Conservation (phyloP, 2,888 invertebrate species). For the Chrysolina oricalcia region DNA sequence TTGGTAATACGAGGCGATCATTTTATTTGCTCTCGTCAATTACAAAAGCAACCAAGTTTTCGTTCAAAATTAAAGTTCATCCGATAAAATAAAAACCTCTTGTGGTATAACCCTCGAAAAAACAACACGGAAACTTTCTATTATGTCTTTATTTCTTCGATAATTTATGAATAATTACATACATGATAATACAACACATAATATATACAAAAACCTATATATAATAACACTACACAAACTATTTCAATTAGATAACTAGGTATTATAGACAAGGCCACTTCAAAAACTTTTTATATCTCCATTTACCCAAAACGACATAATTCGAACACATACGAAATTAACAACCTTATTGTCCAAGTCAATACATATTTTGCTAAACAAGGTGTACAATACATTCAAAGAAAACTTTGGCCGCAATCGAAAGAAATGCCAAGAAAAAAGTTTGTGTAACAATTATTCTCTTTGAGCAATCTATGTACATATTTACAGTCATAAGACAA, state of each 20-base stretch:
- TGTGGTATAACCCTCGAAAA: neutral
- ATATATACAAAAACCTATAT: conserved; percentile 60
- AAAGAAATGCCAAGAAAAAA: conserved; percentile 39
- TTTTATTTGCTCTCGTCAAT: too few species aligned
- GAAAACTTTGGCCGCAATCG: conserved; percentile 44
- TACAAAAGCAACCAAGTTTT: too few species aligned
- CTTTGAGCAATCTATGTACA: conserved; percentile 61
- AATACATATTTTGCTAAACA: conserved; percentile 46
- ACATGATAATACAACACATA: conserved; percentile 63
- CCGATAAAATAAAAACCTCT: too few species aligned
- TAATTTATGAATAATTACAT: conserved; percentile 64
- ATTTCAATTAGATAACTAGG: conserved; percentile 55
- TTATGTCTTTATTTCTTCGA: conserved; percentile 55
- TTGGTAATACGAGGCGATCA: too few species aligned
- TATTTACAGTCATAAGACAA: conserved; percentile 53
- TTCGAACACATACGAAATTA: conserved; percentile 40
- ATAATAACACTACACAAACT: conserved; percentile 60
- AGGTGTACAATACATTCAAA: conserved; percentile 33
- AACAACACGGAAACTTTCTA: conserved; percentile 26
- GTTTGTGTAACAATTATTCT: conserved; percentile 47
- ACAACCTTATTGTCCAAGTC: conserved; percentile 53
- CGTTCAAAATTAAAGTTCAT: too few species aligned
- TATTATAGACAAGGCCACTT: conserved; percentile 64
- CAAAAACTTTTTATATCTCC: conserved; percentile 55
- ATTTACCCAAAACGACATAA: conserved; percentile 37